Evolutionary conservation across 2,888 invertebrate genomes (phyloP), one percentile per base, ranked within the genome.

Genomic region (Dinocampus coccinellae): DNA sequence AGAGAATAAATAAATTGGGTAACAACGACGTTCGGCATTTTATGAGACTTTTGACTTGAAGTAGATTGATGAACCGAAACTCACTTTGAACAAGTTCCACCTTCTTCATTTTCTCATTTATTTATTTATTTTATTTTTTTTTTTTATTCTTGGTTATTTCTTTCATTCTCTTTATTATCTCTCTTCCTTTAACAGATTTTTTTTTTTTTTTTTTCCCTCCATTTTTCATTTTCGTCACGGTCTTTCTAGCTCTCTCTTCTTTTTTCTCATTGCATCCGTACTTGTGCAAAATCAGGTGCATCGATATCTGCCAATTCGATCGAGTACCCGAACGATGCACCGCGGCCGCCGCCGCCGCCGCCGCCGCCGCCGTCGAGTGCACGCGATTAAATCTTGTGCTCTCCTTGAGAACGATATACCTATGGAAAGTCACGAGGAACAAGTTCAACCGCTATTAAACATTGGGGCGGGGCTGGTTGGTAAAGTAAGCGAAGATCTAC

Each of bases 361-460:
- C 42, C 42, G 42, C 47, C 47, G 16, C 47, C 70, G 63, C 62
- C 71, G 72, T 58, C 39, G 72, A 70, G 60, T 71, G 75, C 76
- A 75, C 76, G 78, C 78, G 79, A 79, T 79, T 79, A 78, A 79
- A 78, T 76, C 78, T 72, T 75, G 74, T 74, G 65, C 53, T 64
- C 68, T 61, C 67, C 57, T 67, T 70, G 66, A 57, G 26, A 66
- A 68, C 62, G 71, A 69, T 66, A 72, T 70, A 66, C 36, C 57
- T 55, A 16, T 64, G 71, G 73, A 73, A 72, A 75, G 74, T 72
- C 67, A 72, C 71, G 72, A 70, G 72, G 73, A 70, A 64, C 73
- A 55, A 61, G 72, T 62, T 71, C 75, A 65, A 69, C 60, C 65
- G 66, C 78, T 72, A 76, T 77, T 78, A 77, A 78, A 71, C 73